Evolutionary conservation across 2,888 invertebrate species (phyloP), one percentile per base, ranked within the genome.

Genomic region (Microplitis manilae): DNA sequence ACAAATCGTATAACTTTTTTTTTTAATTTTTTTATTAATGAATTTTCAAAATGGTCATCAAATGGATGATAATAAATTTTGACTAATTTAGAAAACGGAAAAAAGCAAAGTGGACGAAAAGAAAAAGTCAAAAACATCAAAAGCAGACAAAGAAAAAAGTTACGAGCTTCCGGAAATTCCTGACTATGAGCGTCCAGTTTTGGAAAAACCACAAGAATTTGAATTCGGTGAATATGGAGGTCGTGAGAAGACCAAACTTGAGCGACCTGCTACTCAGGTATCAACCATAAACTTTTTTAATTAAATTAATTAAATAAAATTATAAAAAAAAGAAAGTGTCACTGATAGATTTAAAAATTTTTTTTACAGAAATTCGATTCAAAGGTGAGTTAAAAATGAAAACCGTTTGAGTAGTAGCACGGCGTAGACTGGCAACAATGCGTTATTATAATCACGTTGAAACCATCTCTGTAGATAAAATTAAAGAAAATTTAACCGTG

Each of bases 101-200:
- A 89, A 87, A 76, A 73, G 71, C 2, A 90, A 89, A 60, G 88
- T 89, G 77, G 41, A 77, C 17, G 86, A 88, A 30, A 82, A 81
- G 2, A 90, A 90, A 83, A 89, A 88, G 75, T 71, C 50, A n/a
- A 90, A 88, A 74, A 69, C 70, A n/a, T 83, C 85, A 30, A 87
- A 89, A 73, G 83, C 81, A 8, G 84, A 85, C 77, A 89, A 88
- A 81, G 87, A 86, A 39, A 86, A 86, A 82, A 84, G 77, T 61
- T 90, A 88, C 77, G 89, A 90, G 38, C 85, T 90, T 72, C 90
- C 90, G 8, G 90, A 90, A 77, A 90, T 90, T 76, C 90, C 90
- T 13, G 95, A 96, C 88, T 96, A 96, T 85, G 95, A 95, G 50
- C 92, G 95, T 82, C 94, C 95, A 1, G 94, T 93, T 2, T 91